A percentile compares a stretch with the other conserved stretches of the same genome.
These are phyloP conservation scores for Mirounga angustirostris DNA, from an alignment of 2,113 vertebrate species.

Conservation along the genomic window DNA sequence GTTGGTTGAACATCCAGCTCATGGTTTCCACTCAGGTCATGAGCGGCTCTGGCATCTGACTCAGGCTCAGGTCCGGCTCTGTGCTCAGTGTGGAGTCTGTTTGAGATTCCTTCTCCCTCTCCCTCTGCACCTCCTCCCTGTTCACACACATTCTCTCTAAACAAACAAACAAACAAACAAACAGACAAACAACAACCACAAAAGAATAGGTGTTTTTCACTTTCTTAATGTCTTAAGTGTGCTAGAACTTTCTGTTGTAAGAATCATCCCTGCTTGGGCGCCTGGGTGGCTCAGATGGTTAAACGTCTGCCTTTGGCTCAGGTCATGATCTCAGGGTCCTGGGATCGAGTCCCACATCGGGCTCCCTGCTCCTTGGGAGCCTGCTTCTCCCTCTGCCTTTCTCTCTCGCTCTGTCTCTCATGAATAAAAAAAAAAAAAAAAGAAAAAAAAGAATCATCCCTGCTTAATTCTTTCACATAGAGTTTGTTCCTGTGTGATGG, in stretches of 20 bases:
- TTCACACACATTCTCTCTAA: not conserved
- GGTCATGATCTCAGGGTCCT: too few species aligned
- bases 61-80: not conserved
- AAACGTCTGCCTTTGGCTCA: too few species aligned
- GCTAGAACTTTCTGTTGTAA: not conserved
- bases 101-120: not conserved
- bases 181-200: not conserved
- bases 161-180: not conserved
- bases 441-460: too few species aligned
- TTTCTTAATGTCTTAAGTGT: not conserved
- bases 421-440: too few species aligned
- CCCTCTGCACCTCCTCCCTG: not conserved
- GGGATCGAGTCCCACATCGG: too few species aligned
- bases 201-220: not conserved
- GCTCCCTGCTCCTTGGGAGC: too few species aligned
- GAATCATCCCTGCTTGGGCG: not conserved
- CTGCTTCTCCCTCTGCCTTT: too few species aligned
- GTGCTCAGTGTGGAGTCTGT: not conserved
- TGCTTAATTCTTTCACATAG: not conserved
- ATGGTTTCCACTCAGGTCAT: not conserved
- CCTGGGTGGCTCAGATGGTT: too few species aligned
- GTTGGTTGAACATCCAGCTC: not conserved
- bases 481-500: not conserved
- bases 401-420: too few species aligned
- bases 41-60: too few species aligned